Conservation (phyloP, 1,140 invertebrate species). For the Reticulitermes speratus region DNA sequence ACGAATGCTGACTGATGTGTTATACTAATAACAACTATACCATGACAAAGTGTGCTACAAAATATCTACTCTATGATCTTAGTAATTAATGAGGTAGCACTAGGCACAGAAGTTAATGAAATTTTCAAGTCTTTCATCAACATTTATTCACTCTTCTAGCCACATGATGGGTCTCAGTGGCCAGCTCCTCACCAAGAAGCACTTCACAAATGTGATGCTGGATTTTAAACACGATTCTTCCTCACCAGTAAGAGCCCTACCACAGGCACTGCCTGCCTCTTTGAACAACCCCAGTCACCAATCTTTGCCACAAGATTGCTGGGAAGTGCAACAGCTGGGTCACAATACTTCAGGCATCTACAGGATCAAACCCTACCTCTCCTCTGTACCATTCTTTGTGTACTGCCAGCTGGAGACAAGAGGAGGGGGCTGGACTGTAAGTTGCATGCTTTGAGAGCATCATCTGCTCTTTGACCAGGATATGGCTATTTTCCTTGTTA, state of each 20-base stretch:
- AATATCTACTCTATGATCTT: neutral
- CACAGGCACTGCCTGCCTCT: neutral
- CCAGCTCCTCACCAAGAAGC: constrained; percentile 30
- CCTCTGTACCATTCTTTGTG: constrained; percentile 55
- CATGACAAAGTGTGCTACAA: neutral
- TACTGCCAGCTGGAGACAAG: constrained; percentile 58
- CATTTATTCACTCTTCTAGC: neutral
- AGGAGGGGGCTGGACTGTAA: constrained; percentile 61
- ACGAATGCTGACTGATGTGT: too few species aligned
- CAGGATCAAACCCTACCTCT: constrained; percentile 41
- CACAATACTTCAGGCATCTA: constrained; percentile 46
- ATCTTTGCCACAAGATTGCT: constrained; percentile 42
- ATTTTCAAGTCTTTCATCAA: too few species aligned
- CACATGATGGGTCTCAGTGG: neutral
- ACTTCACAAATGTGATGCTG: constrained; percentile 26
- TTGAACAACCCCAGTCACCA: neutral
- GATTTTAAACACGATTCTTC: constrained; percentile 24
- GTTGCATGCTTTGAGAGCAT: neutral
- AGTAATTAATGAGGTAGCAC: too few species aligned
- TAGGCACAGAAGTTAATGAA: too few species aligned
- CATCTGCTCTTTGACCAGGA: neutral
- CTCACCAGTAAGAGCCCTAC: neutral
- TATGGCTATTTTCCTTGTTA: neutral
- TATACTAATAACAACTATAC: neutral
- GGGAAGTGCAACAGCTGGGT: constrained; percentile 37